phyloP scores from a whole-genome alignment of 2,888 invertebrate species.

The Pammene aurita region DNA sequence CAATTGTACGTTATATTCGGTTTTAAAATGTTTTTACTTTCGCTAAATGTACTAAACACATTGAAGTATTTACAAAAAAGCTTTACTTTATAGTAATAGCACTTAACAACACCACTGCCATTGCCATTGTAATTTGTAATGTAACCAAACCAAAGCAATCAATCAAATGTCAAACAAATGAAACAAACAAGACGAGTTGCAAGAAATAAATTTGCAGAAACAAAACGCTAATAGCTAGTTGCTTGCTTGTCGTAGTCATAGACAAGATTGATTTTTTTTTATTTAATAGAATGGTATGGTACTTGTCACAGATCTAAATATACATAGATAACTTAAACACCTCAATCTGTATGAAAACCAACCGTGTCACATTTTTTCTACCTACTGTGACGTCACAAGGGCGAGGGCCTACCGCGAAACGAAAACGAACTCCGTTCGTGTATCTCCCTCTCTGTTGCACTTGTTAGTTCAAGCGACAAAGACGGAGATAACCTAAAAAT shows the following conservation, averaged over 20 bases:
- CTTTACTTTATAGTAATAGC: neutral
- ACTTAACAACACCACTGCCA: conserved; percentile 4
- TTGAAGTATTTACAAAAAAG: neutral
- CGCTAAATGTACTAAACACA: neutral
- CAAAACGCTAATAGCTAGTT: neutral
- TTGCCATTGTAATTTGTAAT: neutral
- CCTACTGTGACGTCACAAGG: no score
- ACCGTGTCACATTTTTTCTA: no score
- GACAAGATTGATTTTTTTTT: neutral
- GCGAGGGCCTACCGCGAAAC: no score
- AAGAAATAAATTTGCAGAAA: neutral
- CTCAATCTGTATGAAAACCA: no score
- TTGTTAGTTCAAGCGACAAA: no score
- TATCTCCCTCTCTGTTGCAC: no score
- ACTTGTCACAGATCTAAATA: no score
- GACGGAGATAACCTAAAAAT: no score
- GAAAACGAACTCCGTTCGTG: no score
- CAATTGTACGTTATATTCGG: neutral
- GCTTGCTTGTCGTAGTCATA: neutral
- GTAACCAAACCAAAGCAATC: conserved; percentile 6
- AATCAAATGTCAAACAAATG: conserved; percentile 7
- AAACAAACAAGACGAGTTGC: neutral
- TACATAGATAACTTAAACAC: no score
- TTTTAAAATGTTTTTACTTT: neutral
- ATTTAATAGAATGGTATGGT: no score